Conservation (phyloP, 92 coral and sea anemone genomes). For the Heteractis magnifica region DNA sequence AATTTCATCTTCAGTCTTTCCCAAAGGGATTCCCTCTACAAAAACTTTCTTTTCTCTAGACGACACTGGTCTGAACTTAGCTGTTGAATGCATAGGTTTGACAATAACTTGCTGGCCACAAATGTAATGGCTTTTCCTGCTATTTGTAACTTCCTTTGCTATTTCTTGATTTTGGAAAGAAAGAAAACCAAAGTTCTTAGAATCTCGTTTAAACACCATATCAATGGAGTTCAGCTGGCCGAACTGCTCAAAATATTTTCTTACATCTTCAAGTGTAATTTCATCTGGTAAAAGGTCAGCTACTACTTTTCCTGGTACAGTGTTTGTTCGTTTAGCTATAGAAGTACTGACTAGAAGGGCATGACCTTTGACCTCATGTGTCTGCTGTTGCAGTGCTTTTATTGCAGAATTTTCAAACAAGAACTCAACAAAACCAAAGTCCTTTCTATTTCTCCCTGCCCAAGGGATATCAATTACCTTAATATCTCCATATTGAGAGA, state of each 20-base stretch:
- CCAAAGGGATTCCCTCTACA: slow-evolving; percentile 60
- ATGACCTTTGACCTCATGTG: slow-evolving; percentile 33
- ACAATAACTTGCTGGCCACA: slow-evolving; percentile 48
- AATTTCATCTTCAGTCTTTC: slow-evolving; percentile 23
- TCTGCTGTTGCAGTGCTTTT: slow-evolving; percentile 34
- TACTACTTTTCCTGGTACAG: slow-evolving; percentile 45
- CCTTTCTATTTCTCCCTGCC: slow-evolving; percentile 25
- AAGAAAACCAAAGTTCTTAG: slow-evolving; percentile 50
- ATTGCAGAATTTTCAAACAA: slow-evolving; percentile 26
- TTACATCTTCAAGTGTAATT: slow-evolving; percentile 50
- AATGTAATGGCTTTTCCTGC: slow-evolving; percentile 27
- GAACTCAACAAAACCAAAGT: slow-evolving; percentile 68
- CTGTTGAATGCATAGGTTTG: slow-evolving; percentile 9
- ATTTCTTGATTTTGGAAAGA: slow-evolving; percentile 38
- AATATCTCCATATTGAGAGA: slow-evolving; percentile 55
- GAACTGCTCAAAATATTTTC: slow-evolving; percentile 50
- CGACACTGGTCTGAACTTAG: slow-evolving; percentile 21
- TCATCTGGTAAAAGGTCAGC: slow-evolving; percentile 47
- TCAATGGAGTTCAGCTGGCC: slow-evolving; percentile 45
- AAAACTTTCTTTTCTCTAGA: slow-evolving; percentile 57
- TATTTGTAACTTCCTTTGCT: slow-evolving; percentile 28
- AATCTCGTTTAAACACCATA: slow-evolving; percentile 41
- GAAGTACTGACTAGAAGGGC: slow-evolving; percentile 39
- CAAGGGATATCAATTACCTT: slow-evolving; percentile 20
- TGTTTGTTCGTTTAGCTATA: slow-evolving; percentile 38